These are phyloP conservation scores for Suillia variegata DNA, from an alignment of 2,888 invertebrate species.

Conservation along the genomic window DNA sequence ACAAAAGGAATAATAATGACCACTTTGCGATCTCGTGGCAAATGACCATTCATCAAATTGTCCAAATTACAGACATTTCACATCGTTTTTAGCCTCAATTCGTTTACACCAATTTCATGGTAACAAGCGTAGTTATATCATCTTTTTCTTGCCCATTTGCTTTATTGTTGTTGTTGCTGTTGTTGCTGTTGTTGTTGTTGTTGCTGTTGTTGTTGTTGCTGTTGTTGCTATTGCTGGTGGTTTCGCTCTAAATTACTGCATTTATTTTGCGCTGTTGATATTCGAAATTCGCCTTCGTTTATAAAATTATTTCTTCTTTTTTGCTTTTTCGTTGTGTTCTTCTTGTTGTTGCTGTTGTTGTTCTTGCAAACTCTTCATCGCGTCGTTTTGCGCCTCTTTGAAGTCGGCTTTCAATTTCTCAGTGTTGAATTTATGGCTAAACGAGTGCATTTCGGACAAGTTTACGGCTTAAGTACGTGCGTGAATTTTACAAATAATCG, in stretches of 20 bases:
- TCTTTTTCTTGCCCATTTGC: too few species aligned
- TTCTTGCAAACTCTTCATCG: not conserved
- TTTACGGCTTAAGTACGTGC: not conserved
- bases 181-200: too few species aligned
- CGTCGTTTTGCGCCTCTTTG: not conserved
- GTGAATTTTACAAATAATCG: conserved; percentile 15
- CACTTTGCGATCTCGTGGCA: conserved; percentile 61
- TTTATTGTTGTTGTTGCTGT: too few species aligned
- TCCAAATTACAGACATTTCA: conserved; percentile 62
- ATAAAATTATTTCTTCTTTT: too few species aligned
- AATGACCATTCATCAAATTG: conserved; percentile 62
- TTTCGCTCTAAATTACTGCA: conserved; percentile 11
- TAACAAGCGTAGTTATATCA: conserved; percentile 34
- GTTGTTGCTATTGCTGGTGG: too few species aligned
- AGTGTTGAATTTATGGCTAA: not conserved
- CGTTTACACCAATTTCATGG: conserved; percentile 61
- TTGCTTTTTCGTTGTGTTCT: too few species aligned
- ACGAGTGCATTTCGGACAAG: not conserved
- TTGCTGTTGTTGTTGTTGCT: too few species aligned
- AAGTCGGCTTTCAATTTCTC: not conserved
- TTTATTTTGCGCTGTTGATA: too few species aligned
- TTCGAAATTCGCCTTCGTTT: too few species aligned
- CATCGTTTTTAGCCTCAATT: conserved; percentile 57
- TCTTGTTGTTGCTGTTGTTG: not conserved
- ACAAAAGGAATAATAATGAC: conserved; percentile 59